phyloP scores from a whole-genome alignment of 2,113 vertebrate species.

The Siphamia tubifer region DNA sequence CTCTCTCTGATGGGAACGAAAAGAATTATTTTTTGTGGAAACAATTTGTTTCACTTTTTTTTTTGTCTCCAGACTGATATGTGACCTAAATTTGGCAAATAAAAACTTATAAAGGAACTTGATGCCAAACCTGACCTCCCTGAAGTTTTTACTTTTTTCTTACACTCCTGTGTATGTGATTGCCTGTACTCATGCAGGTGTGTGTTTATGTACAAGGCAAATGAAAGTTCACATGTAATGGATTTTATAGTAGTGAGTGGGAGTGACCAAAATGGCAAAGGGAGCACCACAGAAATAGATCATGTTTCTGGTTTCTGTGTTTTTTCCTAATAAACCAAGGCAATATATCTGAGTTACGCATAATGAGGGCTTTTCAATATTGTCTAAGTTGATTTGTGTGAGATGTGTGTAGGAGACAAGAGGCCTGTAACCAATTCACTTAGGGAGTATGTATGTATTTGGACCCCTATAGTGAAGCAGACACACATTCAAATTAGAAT shows the following conservation, averaged over 20 bases:
- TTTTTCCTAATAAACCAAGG: slow-evolving; percentile 80
- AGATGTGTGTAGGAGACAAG: slow-evolving; percentile 66
- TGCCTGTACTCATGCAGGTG: neutral
- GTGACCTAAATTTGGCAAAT: slow-evolving; percentile 74
- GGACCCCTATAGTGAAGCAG: slow-evolving; percentile 55
- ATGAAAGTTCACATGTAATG: slow-evolving; percentile 65
- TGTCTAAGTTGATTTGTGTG: slow-evolving; percentile 78
- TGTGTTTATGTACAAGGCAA: slow-evolving; percentile 37
- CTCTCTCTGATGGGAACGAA: slow-evolving; percentile 70
- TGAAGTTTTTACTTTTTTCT: slow-evolving; percentile 40
- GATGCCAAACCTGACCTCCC: slow-evolving; percentile 72
- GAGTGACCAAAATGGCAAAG: slow-evolving; percentile 70
- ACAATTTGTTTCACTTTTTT: slow-evolving; percentile 37
- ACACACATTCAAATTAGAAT: slow-evolving; percentile 53
- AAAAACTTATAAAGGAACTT: slow-evolving; percentile 70
- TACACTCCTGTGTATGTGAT: neutral
- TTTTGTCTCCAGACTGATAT: slow-evolving; percentile 65
- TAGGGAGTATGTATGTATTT: slow-evolving; percentile 61
- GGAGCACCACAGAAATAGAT: slow-evolving; percentile 73
- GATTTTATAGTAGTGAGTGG: slow-evolving; percentile 73
- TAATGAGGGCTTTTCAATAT: slow-evolving; percentile 73
- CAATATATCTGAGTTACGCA: slow-evolving; percentile 82
- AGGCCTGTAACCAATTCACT: slow-evolving; percentile 52
- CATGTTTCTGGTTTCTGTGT: slow-evolving; percentile 66
- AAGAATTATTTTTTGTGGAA: slow-evolving; percentile 38